Evolutionary conservation across 92 coral and sea anemone genomes (phyloP).

Genomic region (Zoanthus sansibaricus): DNA sequence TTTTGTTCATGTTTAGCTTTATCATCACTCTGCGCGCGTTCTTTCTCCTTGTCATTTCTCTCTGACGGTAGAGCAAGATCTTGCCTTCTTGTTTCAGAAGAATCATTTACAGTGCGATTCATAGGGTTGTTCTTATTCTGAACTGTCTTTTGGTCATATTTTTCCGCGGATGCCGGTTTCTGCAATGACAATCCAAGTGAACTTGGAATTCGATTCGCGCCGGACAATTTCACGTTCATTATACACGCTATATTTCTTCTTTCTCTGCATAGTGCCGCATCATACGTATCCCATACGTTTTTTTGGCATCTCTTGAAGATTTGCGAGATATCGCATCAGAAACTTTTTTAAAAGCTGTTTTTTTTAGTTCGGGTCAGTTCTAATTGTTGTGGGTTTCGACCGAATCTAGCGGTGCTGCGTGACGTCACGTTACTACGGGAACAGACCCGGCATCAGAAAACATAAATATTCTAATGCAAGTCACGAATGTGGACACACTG

Average conservation of each 20-base stretch:
- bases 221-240: constrained; percentile 3
- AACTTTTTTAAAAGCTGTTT: background rate
- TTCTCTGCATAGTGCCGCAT: constrained; percentile 17
- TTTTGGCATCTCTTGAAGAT: background rate
- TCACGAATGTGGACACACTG: too few species aligned
- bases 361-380: background rate
- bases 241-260: background rate
- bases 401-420: constrained; percentile 6
- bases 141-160: background rate
- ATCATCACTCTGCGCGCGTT: background rate
- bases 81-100: background rate
- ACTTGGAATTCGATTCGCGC: constrained; percentile 5
- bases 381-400: constrained; percentile 2
- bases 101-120: background rate
- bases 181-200: constrained; percentile 2
- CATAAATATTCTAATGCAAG: background rate
- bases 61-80: background rate
- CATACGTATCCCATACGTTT: background rate
- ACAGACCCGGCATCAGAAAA: background rate
- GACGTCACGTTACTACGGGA: constrained; percentile 37
- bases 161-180: constrained; percentile 7
- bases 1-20: background rate
- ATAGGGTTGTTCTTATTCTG: constrained; percentile 3
- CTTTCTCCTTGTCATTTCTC: background rate
- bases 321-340: background rate